Evolutionary conservation across 2,797 vertebrate species (phyloP), one percentile per base, ranked within the genome.

Genomic region (Siniperca obscura): DNA sequence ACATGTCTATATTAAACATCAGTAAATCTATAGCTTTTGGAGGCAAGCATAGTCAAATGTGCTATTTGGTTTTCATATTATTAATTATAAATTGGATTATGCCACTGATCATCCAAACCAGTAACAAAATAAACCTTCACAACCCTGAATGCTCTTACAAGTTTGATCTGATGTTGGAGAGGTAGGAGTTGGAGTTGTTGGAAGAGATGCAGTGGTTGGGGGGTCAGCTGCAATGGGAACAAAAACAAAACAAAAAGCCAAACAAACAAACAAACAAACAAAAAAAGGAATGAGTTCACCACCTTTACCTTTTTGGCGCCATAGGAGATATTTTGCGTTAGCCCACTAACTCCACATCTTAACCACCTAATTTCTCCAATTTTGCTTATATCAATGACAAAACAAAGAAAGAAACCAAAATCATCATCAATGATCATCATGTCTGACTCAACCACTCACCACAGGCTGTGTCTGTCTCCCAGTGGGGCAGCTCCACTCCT

Each of bases 381-480:
- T 59, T 30, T 69, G n/a, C 22, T 42, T 50, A 0, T 17, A 62
- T 46, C 7, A 40, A 7, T 55, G 8, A 70, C 13, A 59, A 46
- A 42, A 59, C 3, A 27, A 52, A 60, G 1, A 11, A 64, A 19
- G 0, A 79, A 76, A n/a, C 5, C 16, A 17, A 38, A 76, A 44
- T 38, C 3, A 16, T 25, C 38, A 19, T 44, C 25, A 42, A 11
- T 75, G 42, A 59, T 72, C 67, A 16, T 27, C n/a, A 65, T 46
- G 42, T 66, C 16, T 38, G 59, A 42, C 46, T 82, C 19, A 65
- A 42, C 25, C 46, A 86, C 95, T 95, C 89, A 97, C 96, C 93
- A 30, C 97, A 97, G 55, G 87, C 84, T 6, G 96, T 96, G 19
- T 82, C 84, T 22, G 82, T 81, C 83, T 92, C 92, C 97, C 97